A percentile compares a stretch with the other conserved stretches of the same genome.
Evolutionary conservation across 2,888 invertebrate species (phyloP).

Genomic region (Rotaria macrura): DNA sequence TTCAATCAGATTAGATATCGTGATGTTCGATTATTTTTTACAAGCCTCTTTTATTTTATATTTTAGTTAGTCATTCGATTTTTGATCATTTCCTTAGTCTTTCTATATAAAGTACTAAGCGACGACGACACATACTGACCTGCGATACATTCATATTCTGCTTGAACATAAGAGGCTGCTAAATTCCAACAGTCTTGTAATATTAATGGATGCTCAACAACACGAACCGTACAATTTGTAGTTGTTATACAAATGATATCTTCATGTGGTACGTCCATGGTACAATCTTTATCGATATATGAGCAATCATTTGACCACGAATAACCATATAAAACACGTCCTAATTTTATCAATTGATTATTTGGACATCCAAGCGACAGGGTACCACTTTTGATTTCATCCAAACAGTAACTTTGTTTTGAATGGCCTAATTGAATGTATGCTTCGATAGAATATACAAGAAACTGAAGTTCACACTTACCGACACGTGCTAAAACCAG

Average conservation of each 20-base stretch:
- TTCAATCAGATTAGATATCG: neutral
- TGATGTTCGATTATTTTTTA: neutral
- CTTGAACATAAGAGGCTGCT: constrained; percentile 30
- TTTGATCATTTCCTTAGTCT: neutral
- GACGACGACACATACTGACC: neutral
- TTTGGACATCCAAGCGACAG: constrained; percentile 22
- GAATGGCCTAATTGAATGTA: neutral
- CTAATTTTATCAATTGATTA: constrained; percentile 28
- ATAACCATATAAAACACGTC: constrained; percentile 28
- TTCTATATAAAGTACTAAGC: neutral
- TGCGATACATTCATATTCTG: constrained; percentile 32
- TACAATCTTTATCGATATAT: constrained; percentile 34
- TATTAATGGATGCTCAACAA: constrained; percentile 32
- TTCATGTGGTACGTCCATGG: constrained; percentile 29
- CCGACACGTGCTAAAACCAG: neutral
- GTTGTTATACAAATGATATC: constrained; percentile 29
- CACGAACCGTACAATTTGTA: constrained; percentile 26
- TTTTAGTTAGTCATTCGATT: too few species aligned
- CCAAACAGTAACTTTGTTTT: neutral
- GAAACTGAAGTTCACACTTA: neutral
- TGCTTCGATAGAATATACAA: neutral
- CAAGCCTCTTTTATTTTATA: neutral
- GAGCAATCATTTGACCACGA: constrained; percentile 32
- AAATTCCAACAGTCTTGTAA: constrained; percentile 34
- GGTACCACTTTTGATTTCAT: constrained; percentile 9